Base-by-base conservation (phyloP, 1,140 invertebrate species). In the Oreohelix idahoensis region DNA sequence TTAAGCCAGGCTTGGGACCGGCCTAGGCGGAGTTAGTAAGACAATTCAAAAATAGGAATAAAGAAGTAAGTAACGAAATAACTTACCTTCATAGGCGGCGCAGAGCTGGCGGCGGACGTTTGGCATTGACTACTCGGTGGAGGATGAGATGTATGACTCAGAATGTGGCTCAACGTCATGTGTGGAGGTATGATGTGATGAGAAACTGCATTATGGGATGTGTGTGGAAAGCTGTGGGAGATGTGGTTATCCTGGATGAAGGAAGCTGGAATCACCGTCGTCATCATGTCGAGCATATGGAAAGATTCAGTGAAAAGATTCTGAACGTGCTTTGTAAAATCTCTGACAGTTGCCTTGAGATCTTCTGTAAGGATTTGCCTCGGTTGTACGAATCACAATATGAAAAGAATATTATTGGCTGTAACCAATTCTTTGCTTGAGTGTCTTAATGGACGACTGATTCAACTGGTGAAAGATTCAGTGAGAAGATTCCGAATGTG, bases 121-220 rank as follows among this genome's bases (percentile, higher is more conserved):
- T 39, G 77, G 8, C 35, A n/a, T 8, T 79, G 77, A 35, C 77
- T 66, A 17, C 13, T 32, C 20, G 58, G 53, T 2, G 77, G 77
- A 13, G 77, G 77, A 36, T 79, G 77, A 4, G 77, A 10, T 5
- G 77, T 66, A 32, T 66, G 53, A 23, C 53, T 79, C 2, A 79
- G 58, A 4, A 53, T 35, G 36, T 79, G 77, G n/a, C 58, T 79
- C 39, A 79, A 39, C 13, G 53, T 58, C 1, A 53, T 39, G 4
- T 42, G 77, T 23, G 77, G 77, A 2, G 53, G 77, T 42, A 84
- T 73, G 51, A 71, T 84, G 53, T 63, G 83, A 42, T 73, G 83
- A 26, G 77, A 77, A 66, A 39, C 45, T 42, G 69, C 32, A 51
- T 79, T 78, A 32, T 84, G 83, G 23, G 78, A 5, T 15, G 78